Evolutionary conservation across 2,888 invertebrate genomes (phyloP), one percentile per base, ranked within the genome.

Genomic region (Sphaeridia pumilis): DNA sequence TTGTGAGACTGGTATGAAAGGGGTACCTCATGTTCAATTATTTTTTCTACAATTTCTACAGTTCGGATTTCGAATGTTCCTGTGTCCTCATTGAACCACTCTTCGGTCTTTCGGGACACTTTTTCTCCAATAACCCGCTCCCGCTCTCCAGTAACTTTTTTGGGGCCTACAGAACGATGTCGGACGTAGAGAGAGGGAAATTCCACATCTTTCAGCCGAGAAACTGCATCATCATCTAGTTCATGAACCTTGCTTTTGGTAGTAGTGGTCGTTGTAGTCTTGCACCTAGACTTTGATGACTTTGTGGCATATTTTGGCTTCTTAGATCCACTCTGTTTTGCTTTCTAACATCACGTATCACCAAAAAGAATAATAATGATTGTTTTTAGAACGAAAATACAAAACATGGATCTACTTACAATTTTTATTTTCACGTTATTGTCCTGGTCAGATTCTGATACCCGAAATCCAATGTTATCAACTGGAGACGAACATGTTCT

Each of bases 1-100:
- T 38, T 17, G 27, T 51, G 36, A 21, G 28, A 25, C 36, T 27
- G 21, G 26, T 46, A 48, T 46, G 24, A n/a, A n/a, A 21, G 24
- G 38, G 51, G 46, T 87, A 89, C 89, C 89, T 89, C 89, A 79
- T 84, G 87, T 76, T 89, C 89, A 77, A 89, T 87, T 75, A 87
- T 82, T 79, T 88, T 89, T 79, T 89, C 89, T 75, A 88, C 85
- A 78, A 87, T 87, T 78, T 89, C 87, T 74, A 89, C 82, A 68
- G 89, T 89, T 75, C 88, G 80, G 71, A 89, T 82, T 75, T 82
- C 83, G 72, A 81, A 81, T 73, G 84, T 84, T 69, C 88, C 88
- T 66, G 87, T 87, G 67, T 78, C 74, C 67, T 87, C 87, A 74
- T 88, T 87, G 68, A 84, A 73, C 74, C 83, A 87, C 75, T 88